phyloP scores from a whole-genome alignment of 1,140 invertebrate species.

The Galendromus occidentalis region DNA sequence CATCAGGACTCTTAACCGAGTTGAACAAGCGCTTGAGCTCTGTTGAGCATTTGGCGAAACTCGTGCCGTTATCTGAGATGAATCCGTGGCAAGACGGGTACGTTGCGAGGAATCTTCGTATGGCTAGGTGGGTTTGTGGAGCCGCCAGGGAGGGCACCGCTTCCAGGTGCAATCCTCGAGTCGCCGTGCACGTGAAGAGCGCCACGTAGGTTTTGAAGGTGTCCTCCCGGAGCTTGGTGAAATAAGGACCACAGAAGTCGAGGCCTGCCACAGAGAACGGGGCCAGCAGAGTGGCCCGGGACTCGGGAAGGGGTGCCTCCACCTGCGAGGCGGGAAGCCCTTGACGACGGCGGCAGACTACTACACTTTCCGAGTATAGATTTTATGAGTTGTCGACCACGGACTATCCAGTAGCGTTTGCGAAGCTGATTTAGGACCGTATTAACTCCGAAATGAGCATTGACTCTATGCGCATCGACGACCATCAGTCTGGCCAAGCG shows the following conservation, averaged over 20 bases:
- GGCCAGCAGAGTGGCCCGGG: too few species aligned
- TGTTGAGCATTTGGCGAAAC: constrained; percentile 15
- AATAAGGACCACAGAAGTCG: background rate
- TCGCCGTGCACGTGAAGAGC: constrained; percentile 29
- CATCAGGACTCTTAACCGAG: too few species aligned
- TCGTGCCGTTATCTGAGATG: constrained; percentile 16
- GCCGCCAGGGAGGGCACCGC: constrained; percentile 25
- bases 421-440: background rate
- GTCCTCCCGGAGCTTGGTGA: background rate
- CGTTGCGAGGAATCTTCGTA: constrained; percentile 26
- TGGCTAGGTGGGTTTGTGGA: constrained; percentile 25
- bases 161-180: constrained; percentile 30
- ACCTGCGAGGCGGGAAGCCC: background rate
- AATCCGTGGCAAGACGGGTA: constrained; percentile 18
- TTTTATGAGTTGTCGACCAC: background rate
- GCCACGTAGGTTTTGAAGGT: constrained; percentile 26
- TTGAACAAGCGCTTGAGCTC: constrained; percentile 7
- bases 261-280: background rate
- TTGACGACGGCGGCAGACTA: background rate
- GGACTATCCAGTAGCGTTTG: background rate
- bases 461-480: too few species aligned
- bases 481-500: too few species aligned
- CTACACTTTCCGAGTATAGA: background rate
- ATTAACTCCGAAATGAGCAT: background rate
- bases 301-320: background rate